Conservation (phyloP, 2,113 vertebrate species). For the Tichodroma muraria region DNA sequence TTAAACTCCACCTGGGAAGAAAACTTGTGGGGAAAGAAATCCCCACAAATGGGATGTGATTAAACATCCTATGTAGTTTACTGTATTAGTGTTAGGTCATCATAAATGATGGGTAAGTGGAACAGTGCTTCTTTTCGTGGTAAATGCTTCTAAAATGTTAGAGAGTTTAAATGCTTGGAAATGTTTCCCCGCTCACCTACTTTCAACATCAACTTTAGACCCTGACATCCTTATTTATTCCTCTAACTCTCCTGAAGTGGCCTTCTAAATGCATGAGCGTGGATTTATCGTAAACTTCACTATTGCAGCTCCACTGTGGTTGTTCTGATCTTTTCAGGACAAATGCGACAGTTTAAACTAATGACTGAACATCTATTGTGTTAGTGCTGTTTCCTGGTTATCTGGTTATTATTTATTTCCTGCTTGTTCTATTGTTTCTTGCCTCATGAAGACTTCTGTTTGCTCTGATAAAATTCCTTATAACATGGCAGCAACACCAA, state of each 20-base stretch:
- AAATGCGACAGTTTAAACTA: neutral
- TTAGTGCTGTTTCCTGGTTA: conserved; percentile 2
- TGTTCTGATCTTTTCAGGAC: conserved; percentile 21
- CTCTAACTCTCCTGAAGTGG: neutral
- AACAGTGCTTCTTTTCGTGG: neutral
- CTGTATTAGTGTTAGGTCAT: conserved; percentile 4
- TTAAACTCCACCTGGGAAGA: neutral
- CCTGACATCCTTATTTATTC: neutral
- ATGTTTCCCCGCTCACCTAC: neutral
- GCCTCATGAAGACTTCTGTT: conserved; percentile 29
- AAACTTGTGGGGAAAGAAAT: neutral
- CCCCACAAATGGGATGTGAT: neutral
- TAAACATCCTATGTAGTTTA: conserved; percentile 24
- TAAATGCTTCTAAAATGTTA: neutral
- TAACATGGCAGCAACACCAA: neutral
- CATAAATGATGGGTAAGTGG: neutral
- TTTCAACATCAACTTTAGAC: neutral
- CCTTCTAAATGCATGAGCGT: neutral
- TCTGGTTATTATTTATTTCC: conserved; percentile 46
- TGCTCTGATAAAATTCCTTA: conserved; percentile 37
- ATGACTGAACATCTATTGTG: neutral
- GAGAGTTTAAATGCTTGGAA: neutral
- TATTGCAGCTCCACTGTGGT: neutral
- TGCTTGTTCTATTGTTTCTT: conserved; percentile 40
- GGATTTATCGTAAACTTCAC: neutral